Evolutionary conservation across 2,113 vertebrate genomes (phyloP), one percentile per base, ranked within the genome.

Genomic region (Scomber scombrus): DNA sequence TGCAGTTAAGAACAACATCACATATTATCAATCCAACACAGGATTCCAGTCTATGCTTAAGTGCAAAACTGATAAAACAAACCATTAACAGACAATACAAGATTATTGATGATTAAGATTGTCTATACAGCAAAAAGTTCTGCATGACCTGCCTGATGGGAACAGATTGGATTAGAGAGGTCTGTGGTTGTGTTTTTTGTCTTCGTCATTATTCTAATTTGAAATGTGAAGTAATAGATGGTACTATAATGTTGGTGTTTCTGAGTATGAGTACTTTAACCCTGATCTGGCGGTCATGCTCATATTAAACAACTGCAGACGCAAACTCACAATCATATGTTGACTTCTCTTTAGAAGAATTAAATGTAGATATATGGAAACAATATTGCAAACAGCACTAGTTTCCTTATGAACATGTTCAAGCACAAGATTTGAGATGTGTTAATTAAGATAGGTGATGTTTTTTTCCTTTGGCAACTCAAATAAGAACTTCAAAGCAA

Each of bases 401-500:
- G 18, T 31, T 76, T 14, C n/a, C 46, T 58, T 14, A 60, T 40
- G 11, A 11, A 71, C 63, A 63, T 23, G 60, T 19, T 15, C 15
- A 40, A 50, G 26, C 19, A 14, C 19, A 51, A 12, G 46, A 19
- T 14, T 52, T 46, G 12, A 70, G 26, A 43, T 12, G 40, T 56
- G 50, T 50, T 43, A 43, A 69, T 68, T 68, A 77, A n/a, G 46
- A n/a, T 9, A 4, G 4, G 2, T 23, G 10, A 26, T 50, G 43
- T n/a, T 50, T 14, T 65, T 43, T 50, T n/a, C 11, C 34, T 34
- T 21, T 3, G 18, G 54, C 54, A 61, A 10, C 61, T 61, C 4
- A 54, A 58, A 71, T 58, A 75, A 52, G 15, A 34, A 47, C 16
- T 47, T 46, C 31, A 63, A n/a, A 63, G 40, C 50, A 47, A 31